These are phyloP conservation scores for Drosophila pegasa DNA, from an alignment of 2,888 invertebrate genomes.

Conservation along the genomic window DNA sequence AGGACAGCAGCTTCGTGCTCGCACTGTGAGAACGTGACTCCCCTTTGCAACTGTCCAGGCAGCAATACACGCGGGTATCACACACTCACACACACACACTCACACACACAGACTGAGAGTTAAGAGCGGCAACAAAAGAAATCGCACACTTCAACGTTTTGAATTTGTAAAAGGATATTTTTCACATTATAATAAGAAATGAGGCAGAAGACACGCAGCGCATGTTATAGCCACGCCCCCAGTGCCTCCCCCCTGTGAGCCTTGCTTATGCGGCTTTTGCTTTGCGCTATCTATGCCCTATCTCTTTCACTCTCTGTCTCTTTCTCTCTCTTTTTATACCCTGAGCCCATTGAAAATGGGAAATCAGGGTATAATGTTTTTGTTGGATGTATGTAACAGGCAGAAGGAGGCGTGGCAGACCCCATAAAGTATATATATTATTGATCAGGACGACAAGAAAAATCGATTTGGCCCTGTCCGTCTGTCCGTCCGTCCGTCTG, in stretches of 20 bases:
- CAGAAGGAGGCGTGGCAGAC: too few relatives aligned
- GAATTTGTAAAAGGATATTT: conserved; percentile 80
- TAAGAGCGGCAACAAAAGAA: conserved; percentile 73
- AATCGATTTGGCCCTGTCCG: too few relatives aligned
- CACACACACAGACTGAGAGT: conserved; percentile 32
- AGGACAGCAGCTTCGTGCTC: conserved; percentile 50
- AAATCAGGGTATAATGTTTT: too few relatives aligned
- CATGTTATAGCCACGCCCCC: conserved; percentile 59
- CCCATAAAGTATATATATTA: too few relatives aligned
- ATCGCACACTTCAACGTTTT: conserved; percentile 75
- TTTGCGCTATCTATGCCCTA: too few relatives aligned
- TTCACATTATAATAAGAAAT: conserved; percentile 81
- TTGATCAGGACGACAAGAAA: too few relatives aligned
- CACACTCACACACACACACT: conserved; percentile 21
- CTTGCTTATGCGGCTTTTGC: conserved; percentile 17
- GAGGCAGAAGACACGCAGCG: conserved; percentile 74
- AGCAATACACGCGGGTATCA: conserved; percentile 59
- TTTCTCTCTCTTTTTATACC: too few relatives aligned
- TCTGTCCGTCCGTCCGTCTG: too few relatives aligned
- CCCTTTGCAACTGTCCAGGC: conserved; percentile 38
- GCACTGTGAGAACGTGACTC: conserved; percentile 60
- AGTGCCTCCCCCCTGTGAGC: not conserved
- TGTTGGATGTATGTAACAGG: too few relatives aligned
- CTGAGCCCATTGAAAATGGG: too few relatives aligned
- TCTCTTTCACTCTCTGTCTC: not conserved